phyloP scores from a whole-genome alignment of 2,797 vertebrate genomes.

The Neostethus bicornis region DNA sequence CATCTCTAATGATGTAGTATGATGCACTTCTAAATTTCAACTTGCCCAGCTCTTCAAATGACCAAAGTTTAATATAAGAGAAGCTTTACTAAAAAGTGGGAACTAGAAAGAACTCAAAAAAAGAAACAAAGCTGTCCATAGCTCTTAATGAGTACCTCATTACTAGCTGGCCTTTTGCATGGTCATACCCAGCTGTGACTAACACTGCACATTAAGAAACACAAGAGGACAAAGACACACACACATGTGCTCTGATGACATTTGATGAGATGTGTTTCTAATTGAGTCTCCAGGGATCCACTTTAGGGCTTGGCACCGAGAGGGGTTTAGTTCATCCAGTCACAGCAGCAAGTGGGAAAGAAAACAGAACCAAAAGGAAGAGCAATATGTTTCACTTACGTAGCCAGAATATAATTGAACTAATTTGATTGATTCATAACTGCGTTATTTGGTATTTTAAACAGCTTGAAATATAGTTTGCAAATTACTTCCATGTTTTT shows the following conservation, averaged over 20 bases:
- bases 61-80: slow-evolving; percentile 33
- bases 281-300: slow-evolving; percentile 69
- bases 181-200: slow-evolving; percentile 42
- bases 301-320: slow-evolving; percentile 29
- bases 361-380: slow-evolving; percentile 14
- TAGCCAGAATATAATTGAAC: background rate
- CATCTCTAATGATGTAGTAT: background rate
- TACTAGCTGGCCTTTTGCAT: slow-evolving; percentile 46
- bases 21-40: slow-evolving; percentile 12
- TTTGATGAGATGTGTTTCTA: slow-evolving; percentile 62
- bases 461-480: background rate
- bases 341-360: slow-evolving; percentile 42
- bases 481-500: background rate
- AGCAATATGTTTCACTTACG: background rate
- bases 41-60: slow-evolving; percentile 19
- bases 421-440: slow-evolving; percentile 2
- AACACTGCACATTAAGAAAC: slow-evolving; percentile 22
- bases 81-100: slow-evolving; percentile 37
- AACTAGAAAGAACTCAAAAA: background rate
- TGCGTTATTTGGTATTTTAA: too few relatives aligned
- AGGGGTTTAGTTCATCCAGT: slow-evolving; percentile 27
- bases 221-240: slow-evolving; percentile 9
- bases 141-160: slow-evolving; percentile 68
- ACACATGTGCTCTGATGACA: slow-evolving; percentile 47
- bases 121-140: slow-evolving; percentile 35